These are phyloP conservation scores for Folsomia manolachei DNA, from an alignment of 2,888 invertebrate species.

Conservation along the genomic window DNA sequence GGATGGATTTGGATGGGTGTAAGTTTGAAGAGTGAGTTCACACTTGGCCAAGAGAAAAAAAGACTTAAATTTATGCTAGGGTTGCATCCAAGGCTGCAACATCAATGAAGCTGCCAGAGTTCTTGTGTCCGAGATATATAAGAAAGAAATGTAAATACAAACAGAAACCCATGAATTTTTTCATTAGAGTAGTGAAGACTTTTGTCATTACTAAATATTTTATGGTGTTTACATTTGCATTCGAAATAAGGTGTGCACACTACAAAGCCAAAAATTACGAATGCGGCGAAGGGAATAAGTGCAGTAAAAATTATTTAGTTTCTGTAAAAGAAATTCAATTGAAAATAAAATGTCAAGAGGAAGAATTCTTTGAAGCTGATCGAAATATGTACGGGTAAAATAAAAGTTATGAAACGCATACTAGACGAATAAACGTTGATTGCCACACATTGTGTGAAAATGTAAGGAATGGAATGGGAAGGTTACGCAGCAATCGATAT, in stretches of 20 bases:
- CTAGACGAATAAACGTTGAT: no score
- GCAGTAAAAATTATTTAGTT: no score
- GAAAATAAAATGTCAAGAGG: no score
- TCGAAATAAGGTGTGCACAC: not conserved
- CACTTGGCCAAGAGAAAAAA: no score
- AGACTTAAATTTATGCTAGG: not conserved
- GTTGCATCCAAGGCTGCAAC: not conserved
- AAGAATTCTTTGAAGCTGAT: no score
- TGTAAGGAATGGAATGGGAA: not conserved
- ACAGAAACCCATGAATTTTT: conserved; percentile 5
- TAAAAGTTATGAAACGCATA: not conserved
- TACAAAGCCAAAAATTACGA: no score
- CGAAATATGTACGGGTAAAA: no score
- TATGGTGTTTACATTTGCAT: conserved; percentile 7
- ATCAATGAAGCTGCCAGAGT: not conserved
- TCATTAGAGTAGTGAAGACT: not conserved
- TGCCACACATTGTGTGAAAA: not conserved
- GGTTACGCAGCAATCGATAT: not conserved
- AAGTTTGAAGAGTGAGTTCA: not conserved
- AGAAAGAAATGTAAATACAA: conserved; percentile 11
- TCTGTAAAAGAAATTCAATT: no score
- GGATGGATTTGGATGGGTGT: not conserved
- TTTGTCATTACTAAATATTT: conserved; percentile 13
- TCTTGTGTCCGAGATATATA: not conserved
- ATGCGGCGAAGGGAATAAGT: no score